Evolutionary conservation across 2,888 invertebrate species (phyloP).

Genomic region (Chouioia cunea): DNA sequence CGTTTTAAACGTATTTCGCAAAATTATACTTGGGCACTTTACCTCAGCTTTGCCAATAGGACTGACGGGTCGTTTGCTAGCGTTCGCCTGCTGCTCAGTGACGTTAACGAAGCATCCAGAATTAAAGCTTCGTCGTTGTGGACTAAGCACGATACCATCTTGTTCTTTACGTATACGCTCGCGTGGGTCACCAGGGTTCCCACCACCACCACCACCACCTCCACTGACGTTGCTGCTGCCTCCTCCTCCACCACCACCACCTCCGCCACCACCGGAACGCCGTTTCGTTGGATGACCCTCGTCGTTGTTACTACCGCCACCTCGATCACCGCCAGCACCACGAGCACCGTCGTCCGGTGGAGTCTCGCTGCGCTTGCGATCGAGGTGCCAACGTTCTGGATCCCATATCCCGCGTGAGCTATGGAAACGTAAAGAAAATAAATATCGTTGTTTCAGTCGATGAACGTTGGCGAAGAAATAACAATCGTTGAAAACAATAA

Average conservation of each 20-base stretch:
- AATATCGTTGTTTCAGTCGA: slow-evolving; percentile 5
- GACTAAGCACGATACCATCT: slow-evolving; percentile 87
- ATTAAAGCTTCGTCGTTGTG: slow-evolving; percentile 88
- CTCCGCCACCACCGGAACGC: slow-evolving; percentile 68
- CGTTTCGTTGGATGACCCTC: slow-evolving; percentile 70
- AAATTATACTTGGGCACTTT: slow-evolving; percentile 23
- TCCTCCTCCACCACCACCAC: slow-evolving; percentile 57
- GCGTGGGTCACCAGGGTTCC: slow-evolving; percentile 77
- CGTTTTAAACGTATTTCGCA: neutral
- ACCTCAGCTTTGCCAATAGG: slow-evolving; percentile 67
- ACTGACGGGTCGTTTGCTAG: slow-evolving; percentile 64
- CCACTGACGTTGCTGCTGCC: slow-evolving; percentile 37
- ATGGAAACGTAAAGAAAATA: too few relatives aligned
- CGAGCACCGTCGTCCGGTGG: slow-evolving; percentile 75
- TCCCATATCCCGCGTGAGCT: slow-evolving; percentile 70
- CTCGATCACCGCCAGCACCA: slow-evolving; percentile 63
- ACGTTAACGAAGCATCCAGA: slow-evolving; percentile 84
- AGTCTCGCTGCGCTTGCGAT: slow-evolving; percentile 74
- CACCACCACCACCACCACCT: slow-evolving; percentile 67
- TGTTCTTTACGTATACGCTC: slow-evolving; percentile 86
- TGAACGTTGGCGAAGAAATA: neutral
- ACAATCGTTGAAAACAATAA: slow-evolving; percentile 16
- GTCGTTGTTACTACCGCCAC: slow-evolving; percentile 39
- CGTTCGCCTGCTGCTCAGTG: slow-evolving; percentile 52
- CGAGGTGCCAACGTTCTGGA: slow-evolving; percentile 71